Base-by-base conservation (phyloP, 1,140 invertebrate species). In the Papilio polyxenes region DNA sequence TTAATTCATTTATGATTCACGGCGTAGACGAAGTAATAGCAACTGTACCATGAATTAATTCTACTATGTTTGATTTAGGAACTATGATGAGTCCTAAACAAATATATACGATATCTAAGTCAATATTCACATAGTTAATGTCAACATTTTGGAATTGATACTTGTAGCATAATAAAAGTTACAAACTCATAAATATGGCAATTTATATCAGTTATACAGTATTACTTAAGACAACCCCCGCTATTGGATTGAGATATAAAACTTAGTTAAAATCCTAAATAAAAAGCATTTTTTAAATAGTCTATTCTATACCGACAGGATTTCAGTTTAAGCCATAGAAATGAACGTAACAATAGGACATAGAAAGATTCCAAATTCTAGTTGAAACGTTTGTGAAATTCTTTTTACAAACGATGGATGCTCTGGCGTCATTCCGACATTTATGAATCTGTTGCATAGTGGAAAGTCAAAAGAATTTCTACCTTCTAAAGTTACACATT, bases 351-450 rank as follows among this genome's bases (percentile, higher is more conserved):
- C 77, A 62, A 79, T 79, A 65, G 53, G 48, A 59, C 6, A 62
- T 59, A 65, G 40, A 76, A 78, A 56, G 11, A 79, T 79, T 79
- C 40, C 56, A 79, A 48, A 65, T 31, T 65, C 37, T 79, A 17
- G 40, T 79, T 79, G 77, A 31, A 31, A 62, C 56, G 53, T 79
- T 65, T 62, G 56, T 79, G 56, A 65, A 79, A 79, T 79, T 79
- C 77, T 62, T 79, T 79, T 65, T 79, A 40, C 17, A 79, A 79
- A 23, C 77, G 37, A 79, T 62, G 77, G 77, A 62, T 79, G 56
- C 56, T 79, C 17, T 48, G 23, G 23, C 77, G 56, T 62, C 53
- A 62, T 79, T 79, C 56, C 56, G 59, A 62, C 56, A 65, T 79
- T 79, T 79, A 79, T 79, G 37, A 79, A 79, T 79, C 37, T n/a